Base-by-base conservation (phyloP, 2,888 invertebrate genomes). In the Tricholauxania praeusta region DNA sequence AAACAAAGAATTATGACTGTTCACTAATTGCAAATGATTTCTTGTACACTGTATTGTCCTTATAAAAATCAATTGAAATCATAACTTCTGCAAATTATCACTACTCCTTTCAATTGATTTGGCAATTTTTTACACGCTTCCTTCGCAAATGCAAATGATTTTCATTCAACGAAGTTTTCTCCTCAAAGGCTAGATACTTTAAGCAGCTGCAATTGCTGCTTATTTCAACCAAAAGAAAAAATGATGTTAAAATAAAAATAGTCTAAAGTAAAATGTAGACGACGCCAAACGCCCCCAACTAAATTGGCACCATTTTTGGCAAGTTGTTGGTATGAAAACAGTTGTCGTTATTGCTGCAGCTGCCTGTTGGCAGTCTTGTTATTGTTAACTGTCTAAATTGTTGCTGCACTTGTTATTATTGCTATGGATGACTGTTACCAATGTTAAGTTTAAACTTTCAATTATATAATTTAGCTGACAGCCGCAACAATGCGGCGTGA, bases 261-360 rank as follows among this genome's bases (percentile, higher is more conserved):
- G 39, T 39, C 39, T 39, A 2, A 39, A 39, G 39, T 39, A 39
- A 39, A 39, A 39, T 39, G 39, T 39, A 39, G 39, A 60, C 32
- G 39, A 39, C n/a, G 32, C 62, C 39, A 22, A 59, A 48, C 49
- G 59, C 69, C 69, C 49, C 49, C 69, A 60, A 62, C 69, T 67
- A 75, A 72, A 75, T 75, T 71, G 71, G 57, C 71, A 72, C 67
- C 74, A 62, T 59, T 74, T 75, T 71, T 72, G 75, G 71, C 55
- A 64, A 68, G 47, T 39, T 70, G 39, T 48, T 63, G 39, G 17
- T 64, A 49, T 6, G 19, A 49, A 64, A 64, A 64, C 57, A 19
- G 57, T 39, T 32, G 28, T 60, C 22, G 60, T 22, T 19, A 19
- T 19, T 22, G 28, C 57, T 57, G 17, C 12, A 7, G 28, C 53